Percentiles rank a stretch among this genome's conserved stretches.
These are phyloP conservation scores for Styela clava DNA, from an alignment of 23 tunicate genomes.

Conservation along the genomic window DNA sequence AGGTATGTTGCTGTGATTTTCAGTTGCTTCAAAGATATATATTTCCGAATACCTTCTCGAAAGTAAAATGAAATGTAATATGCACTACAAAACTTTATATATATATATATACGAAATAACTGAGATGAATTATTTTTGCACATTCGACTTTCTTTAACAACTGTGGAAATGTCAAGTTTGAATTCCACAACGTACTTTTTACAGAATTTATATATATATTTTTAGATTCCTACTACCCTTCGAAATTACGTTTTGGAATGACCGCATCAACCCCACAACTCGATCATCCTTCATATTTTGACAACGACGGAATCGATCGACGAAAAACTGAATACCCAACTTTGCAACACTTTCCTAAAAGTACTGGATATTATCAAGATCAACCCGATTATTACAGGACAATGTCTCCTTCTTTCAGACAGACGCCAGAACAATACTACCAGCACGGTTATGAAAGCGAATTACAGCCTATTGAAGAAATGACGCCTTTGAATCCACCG, in stretches of 20 bases:
- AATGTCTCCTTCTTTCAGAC: constrained; percentile 1
- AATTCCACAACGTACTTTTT: too few species aligned
- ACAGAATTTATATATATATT: too few species aligned
- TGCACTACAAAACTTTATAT: background rate
- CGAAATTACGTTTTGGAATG: background rate
- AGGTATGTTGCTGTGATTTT: too few species aligned
- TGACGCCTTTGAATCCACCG: constrained; percentile 16
- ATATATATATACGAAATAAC: too few species aligned
- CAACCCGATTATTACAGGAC: constrained; percentile 23
- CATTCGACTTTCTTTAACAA: too few species aligned
- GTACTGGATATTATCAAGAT: background rate
- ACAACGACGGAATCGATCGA: background rate
- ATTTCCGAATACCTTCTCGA: background rate
- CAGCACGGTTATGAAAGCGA: constrained; percentile 23
- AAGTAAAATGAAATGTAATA: background rate
- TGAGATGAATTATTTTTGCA: too few species aligned
- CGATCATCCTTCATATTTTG: constrained; percentile 6
- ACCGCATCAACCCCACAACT: constrained; percentile 17
- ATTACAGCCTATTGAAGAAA: constrained; percentile 20
- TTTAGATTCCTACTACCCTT: background rate
- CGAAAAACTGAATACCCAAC: constrained; percentile 17
- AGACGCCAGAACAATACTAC: background rate
- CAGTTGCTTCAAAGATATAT: too few species aligned
- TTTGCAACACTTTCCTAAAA: constrained; percentile 11
- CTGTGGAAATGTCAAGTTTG: too few species aligned